phyloP scores from a whole-genome alignment of 2,797 vertebrate species.

The Balearica regulorum region DNA sequence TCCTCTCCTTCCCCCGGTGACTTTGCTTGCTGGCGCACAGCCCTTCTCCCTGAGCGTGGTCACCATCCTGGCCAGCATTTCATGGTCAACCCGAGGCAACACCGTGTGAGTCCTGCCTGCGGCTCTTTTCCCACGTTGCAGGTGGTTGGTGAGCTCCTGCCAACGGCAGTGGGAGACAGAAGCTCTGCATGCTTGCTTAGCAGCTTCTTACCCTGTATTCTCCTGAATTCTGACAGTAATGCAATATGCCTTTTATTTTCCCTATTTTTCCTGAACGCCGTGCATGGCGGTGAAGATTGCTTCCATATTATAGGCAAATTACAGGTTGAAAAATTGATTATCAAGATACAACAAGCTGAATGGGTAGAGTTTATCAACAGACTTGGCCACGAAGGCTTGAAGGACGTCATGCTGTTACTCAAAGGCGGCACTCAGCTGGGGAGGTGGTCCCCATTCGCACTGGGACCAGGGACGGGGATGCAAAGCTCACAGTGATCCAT shows the following conservation, averaged over 20 bases:
- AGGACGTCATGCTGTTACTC: no score
- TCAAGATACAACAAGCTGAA: neutral
- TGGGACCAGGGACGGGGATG: neutral
- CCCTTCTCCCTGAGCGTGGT: fast-evolving
- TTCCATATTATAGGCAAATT: fast-evolving
- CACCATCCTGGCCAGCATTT: neutral
- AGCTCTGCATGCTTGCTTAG: fast-evolving
- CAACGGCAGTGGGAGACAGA: neutral
- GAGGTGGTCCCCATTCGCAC: neutral
- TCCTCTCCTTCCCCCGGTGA: fast-evolving
- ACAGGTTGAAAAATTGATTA: neutral
- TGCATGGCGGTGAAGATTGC: neutral
- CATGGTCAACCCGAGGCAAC: neutral
- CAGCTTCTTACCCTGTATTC: neutral
- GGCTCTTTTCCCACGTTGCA: neutral
- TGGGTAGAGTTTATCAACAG: neutral
- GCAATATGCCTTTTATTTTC: neutral
- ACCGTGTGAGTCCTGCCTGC: fast-evolving
- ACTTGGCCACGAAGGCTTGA: neutral
- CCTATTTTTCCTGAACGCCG: neutral
- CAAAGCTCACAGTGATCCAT: fast-evolving
- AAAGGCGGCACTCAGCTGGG: neutral
- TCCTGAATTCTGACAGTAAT: no score
- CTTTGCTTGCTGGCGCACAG: neutral
- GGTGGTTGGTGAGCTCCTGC: neutral